Base-by-base conservation (phyloP, 1,140 invertebrate genomes). In the Caenorhabditis remanei region DNA sequence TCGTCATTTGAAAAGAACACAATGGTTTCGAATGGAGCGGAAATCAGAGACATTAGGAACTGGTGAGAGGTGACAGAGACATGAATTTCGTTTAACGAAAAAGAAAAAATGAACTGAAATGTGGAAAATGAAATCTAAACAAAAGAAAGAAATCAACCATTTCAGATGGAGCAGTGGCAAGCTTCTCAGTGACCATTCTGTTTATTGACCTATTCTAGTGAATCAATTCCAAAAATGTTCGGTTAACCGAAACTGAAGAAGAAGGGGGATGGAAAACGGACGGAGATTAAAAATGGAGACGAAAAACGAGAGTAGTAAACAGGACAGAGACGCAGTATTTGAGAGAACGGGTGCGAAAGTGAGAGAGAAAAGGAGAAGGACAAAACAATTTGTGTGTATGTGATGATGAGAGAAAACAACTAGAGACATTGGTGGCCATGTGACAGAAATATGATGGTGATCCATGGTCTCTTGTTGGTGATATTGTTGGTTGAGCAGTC, bases 251-350 rank as follows among this genome's bases (percentile, higher is more conserved):
- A 48, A 71, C 43, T 9, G 46, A 46, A 71, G 24, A 46, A n/a
- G 50, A 83, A 55, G 79, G 46, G 21, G 79, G 55, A 32, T 82
- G 50, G 32, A 32, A 53, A 79, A 53, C 71, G 71, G 71, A 46
- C 41, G 55, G 53, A 63, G 71, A 79, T 79, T 79, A 79, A 79
- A 71, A 79, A 43, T 50, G 71, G 46, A 79, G 71, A 67, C 63
- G 40, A 67, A 67, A 67, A 46, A 79, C 13, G 46, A 79, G 71
- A 79, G 71, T 79, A 50, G 71, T 79, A 79, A 79, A 79, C 71
- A 79, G n/a, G 43, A 79, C 4, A 79, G 46, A 79, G 71, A 50
- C 71, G 11, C 40, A 79, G 71, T 13, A 13, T 46, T 5, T 13
- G n/a, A 50, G 19, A 79, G 46, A 50, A 79, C 71, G 71, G 71